Conservation (phyloP, 2,113 vertebrate species). For the Grus americana region DNA sequence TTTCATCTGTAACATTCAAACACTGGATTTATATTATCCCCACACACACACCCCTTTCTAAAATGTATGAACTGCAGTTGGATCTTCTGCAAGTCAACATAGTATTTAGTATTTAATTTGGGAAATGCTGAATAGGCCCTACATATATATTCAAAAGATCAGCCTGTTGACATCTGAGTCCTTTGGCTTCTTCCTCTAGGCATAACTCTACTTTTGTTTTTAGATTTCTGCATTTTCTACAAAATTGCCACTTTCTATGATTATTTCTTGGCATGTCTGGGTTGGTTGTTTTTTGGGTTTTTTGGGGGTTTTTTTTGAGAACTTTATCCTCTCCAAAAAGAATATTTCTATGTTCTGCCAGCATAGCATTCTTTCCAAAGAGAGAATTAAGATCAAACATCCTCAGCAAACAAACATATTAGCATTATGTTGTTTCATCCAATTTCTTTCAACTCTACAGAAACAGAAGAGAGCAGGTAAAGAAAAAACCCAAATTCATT, state of each 20-base stretch:
- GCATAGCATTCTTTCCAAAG: background rate
- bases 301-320: background rate
- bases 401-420: background rate
- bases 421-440: background rate
- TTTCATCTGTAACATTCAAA: background rate
- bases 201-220: background rate
- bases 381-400: background rate
- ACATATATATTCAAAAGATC: background rate
- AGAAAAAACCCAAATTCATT: background rate
- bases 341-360: background rate
- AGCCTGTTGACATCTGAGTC: background rate
- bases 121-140: background rate
- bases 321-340: background rate
- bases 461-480: background rate
- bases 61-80: background rate
- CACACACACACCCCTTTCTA: background rate
- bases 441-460: background rate
- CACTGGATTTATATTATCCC: background rate
- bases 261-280: background rate
- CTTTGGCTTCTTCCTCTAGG: background rate
- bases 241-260: background rate
- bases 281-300: too few relatives aligned
- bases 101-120: background rate
- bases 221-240: background rate
- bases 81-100: background rate